A percentile compares a stretch with the other conserved stretches of the same genome.
Evolutionary conservation across 37 sponge, comb jelly and placozoan species (phyloP).

Genomic region (Bolinopsis microptera): DNA sequence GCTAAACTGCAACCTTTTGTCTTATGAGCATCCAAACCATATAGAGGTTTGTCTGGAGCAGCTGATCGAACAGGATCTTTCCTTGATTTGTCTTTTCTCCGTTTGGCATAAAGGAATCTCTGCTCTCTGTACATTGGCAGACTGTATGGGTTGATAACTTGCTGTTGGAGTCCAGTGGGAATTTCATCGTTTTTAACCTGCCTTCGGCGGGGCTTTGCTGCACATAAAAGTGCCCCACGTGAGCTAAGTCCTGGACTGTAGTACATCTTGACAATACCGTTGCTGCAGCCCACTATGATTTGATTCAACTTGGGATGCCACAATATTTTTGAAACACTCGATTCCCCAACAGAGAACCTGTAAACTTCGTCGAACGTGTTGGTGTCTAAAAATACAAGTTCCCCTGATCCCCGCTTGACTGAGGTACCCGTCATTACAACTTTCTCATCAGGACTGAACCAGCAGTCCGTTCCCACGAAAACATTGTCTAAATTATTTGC

Average conservation of each 20-base stretch:
- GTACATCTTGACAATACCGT: constrained; percentile 75
- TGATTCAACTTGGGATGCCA: constrained; percentile 98
- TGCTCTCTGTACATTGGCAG: constrained; percentile 88
- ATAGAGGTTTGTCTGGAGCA: constrained; percentile 60
- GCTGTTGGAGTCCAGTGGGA: constrained; percentile 17
- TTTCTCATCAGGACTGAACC: constrained; percentile 92
- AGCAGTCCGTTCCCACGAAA: constrained; percentile 80
- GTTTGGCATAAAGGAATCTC: constrained; percentile 72
- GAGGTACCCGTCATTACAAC: constrained; percentile 81
- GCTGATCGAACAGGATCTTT: constrained; percentile 76
- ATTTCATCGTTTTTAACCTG: constrained; percentile 47
- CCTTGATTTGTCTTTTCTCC: constrained; percentile 82
- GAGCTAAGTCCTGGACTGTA: constrained; percentile 77
- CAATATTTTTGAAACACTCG: constrained; percentile 76
- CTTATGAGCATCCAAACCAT: constrained; percentile 57
- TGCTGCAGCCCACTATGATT: constrained; percentile 80
- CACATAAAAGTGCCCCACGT: constrained; percentile 19
- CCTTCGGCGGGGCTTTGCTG: constrained; percentile 13
- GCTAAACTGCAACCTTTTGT: constrained; percentile 50
- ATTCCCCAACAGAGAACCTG: constrained; percentile 69
- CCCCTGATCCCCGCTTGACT: constrained; percentile 66
- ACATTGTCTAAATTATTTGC: constrained; percentile 72
- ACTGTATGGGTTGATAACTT: constrained; percentile 77
- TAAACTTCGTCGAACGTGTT: constrained; percentile 69
- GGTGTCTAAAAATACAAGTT: constrained; percentile 77